Conservation (phyloP, 2,888 invertebrate species). For the Hesperia comma region DNA sequence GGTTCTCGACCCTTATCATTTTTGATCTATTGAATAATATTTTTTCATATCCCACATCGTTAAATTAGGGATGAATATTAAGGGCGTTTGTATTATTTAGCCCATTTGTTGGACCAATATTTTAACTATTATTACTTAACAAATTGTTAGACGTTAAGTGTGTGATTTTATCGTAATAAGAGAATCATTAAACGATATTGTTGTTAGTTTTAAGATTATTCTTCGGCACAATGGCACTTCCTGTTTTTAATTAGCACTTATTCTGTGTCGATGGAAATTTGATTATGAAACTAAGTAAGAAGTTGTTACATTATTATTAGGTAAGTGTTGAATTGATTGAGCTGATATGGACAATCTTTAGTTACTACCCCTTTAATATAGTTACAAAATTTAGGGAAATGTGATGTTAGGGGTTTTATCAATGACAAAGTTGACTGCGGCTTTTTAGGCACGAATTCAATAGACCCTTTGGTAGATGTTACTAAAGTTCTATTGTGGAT, state of each 20-base stretch:
- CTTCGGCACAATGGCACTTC: conserved; percentile 84
- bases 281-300: conserved; percentile 81
- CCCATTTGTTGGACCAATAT: conserved; percentile 85
- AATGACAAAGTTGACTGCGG: conserved; percentile 83
- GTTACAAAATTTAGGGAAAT: conserved; percentile 80
- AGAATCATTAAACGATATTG: conserved; percentile 82
- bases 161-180: conserved; percentile 84
- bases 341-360: conserved; percentile 82
- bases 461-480: conserved; percentile 55
- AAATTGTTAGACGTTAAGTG: conserved; percentile 84
- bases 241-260: conserved; percentile 84
- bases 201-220: conserved; percentile 82
- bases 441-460: conserved; percentile 60
- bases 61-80: conserved; percentile 84
- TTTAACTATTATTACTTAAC: conserved; percentile 84
- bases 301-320: conserved; percentile 84
- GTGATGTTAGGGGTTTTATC: conserved; percentile 83
- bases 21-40: conserved; percentile 83
- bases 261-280: conserved; percentile 83
- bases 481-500: conserved; percentile 57
- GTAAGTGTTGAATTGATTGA: conserved; percentile 84
- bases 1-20: conserved; percentile 82
- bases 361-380: conserved; percentile 80
- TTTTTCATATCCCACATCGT: conserved; percentile 84
- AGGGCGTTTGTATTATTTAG: conserved; percentile 85